Conservation (phyloP, 2,797 vertebrate species). For the Mycteria americana region DNA sequence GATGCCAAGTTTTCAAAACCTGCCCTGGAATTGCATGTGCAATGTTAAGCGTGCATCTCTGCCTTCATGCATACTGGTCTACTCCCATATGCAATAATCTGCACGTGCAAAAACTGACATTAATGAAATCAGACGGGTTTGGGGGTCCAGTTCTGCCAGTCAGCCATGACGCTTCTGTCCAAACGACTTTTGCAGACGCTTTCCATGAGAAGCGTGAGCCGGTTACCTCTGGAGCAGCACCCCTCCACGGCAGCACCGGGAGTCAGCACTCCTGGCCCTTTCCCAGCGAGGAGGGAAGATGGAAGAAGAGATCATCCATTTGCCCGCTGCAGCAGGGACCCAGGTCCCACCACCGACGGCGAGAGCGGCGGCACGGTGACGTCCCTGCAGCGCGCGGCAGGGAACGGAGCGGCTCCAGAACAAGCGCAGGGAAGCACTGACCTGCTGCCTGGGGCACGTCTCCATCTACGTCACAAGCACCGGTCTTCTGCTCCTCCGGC, state of each 20-base stretch:
- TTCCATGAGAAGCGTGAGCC: background rate
- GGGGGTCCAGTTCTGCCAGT: background rate
- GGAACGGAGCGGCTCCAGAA: background rate
- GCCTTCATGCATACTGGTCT: background rate
- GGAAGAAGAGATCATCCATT: no score
- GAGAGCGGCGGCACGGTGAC: no score
- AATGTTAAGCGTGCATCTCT: background rate
- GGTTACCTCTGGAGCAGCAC: background rate
- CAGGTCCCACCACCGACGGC: background rate
- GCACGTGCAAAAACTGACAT: rapidly evolving
- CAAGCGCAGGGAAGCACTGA: background rate
- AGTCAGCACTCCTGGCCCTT: background rate
- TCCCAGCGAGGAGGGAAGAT: background rate
- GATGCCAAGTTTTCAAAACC: background rate
- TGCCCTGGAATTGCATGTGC: background rate
- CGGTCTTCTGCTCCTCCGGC: background rate
- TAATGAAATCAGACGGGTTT: background rate
- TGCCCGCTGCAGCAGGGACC: background rate
- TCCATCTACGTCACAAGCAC: rapidly evolving
- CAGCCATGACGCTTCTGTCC: background rate
- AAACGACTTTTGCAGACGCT: rapidly evolving
- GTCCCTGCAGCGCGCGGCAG: background rate
- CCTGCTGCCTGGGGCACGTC: background rate
- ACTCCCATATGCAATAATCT: background rate
- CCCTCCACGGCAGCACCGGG: background rate